Evolutionary conservation across 2,113 vertebrate genomes (phyloP).

Genomic region (Dolichotis patagonum): DNA sequence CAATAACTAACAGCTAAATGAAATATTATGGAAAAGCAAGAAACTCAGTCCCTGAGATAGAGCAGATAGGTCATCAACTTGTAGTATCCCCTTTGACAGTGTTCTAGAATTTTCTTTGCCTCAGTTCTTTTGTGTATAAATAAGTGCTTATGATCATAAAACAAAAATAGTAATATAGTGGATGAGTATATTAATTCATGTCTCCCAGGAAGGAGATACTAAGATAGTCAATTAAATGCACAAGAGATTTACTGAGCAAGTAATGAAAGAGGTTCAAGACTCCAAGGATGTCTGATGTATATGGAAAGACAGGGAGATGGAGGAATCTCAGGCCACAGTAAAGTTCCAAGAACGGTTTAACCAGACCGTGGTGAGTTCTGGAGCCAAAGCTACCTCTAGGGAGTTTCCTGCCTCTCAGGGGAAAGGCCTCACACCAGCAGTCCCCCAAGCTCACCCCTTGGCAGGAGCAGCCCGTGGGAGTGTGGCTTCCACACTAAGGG

Average conservation of each 20-base stretch:
- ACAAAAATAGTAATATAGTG: not conserved
- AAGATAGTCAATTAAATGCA: not conserved
- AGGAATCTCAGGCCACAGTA: not conserved
- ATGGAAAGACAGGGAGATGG: not conserved
- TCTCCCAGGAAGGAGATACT: not conserved
- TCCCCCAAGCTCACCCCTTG: not conserved
- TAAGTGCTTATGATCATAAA: not conserved
- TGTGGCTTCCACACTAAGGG: not conserved
- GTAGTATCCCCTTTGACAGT: not conserved
- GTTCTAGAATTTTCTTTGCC: not conserved
- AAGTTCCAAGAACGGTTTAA: not conserved
- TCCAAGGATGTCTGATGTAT: not conserved
- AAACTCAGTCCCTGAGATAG: not conserved
- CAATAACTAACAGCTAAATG: not conserved
- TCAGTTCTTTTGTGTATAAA: constrained; percentile 23
- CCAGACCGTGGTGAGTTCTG: not conserved
- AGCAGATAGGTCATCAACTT: not conserved
- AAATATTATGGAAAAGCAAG: not conserved
- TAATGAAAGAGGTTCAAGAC: not conserved
- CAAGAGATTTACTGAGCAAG: not conserved
- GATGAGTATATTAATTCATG: not conserved
- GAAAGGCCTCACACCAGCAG: not conserved
- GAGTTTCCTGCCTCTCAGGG: not conserved
- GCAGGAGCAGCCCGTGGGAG: not conserved
- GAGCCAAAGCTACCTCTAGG: not conserved